Base-by-base conservation (phyloP, 2,797 vertebrate species). In the Parotocinclus haroldoi region DNA sequence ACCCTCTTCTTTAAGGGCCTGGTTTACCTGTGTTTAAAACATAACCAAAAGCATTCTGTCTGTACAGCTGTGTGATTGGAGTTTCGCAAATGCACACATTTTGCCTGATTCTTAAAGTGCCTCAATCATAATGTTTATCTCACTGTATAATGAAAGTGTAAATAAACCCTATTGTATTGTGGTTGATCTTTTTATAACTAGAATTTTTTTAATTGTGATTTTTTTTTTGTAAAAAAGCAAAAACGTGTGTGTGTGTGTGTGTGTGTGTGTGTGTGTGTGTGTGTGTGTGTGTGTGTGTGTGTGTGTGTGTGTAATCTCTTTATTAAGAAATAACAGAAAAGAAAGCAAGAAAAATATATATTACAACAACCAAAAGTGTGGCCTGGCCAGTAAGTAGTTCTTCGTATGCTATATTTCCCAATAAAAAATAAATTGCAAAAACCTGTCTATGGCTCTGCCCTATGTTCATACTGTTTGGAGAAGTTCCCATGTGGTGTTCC, bases 201-300 rank as follows among this genome's bases (percentile, higher is more conserved):
- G 87, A 90, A 91, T 96, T 94, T 95, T 93, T 96, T 77, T 87
- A 91, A 88, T 87, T 93, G 91, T 95, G 93, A 96, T 95, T 94
- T 95, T 95, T 92, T 93, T 93, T 95, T 94, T 93, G 92, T 91
- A 90, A 93, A 4, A 42, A 91, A 92, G 87, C 86, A n/a, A n/a
- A n/a, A n/a, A n/a, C n/a, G n/a, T n/a, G n/a, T n/a, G n/a, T n/a
- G n/a, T n/a, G n/a, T n/a, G n/a, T n/a, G n/a, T n/a, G n/a, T n/a
- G n/a, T n/a, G n/a, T n/a, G n/a, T n/a, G n/a, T n/a, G n/a, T n/a
- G n/a, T n/a, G n/a, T n/a, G n/a, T n/a, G n/a, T n/a, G n/a, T n/a
- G n/a, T n/a, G n/a, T n/a, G n/a, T n/a, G n/a, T n/a, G n/a, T n/a
- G n/a, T n/a, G n/a, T n/a, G n/a, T n/a, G n/a, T n/a, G n/a, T n/a